phyloP scores from a whole-genome alignment of 2,888 invertebrate genomes.

The Ctena decussata region DNA sequence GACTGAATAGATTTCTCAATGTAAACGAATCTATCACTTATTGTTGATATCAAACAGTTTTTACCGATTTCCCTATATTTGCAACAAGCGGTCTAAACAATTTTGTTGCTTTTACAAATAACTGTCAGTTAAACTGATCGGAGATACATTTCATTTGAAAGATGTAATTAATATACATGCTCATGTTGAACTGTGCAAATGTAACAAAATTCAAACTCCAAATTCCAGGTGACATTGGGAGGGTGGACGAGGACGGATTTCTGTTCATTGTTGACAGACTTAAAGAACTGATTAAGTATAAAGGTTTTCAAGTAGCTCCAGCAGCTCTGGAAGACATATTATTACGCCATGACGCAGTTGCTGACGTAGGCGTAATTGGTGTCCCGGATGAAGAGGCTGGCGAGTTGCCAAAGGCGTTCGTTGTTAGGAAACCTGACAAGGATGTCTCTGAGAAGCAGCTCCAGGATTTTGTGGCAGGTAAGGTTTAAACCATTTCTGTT shows the following conservation, averaged over 20 bases:
- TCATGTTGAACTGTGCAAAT: no score
- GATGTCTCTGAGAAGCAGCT: slow-evolving; percentile 89
- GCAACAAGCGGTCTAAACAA: no score
- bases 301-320: slow-evolving; percentile 89
- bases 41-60: no score
- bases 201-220: no score
- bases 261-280: slow-evolving; percentile 6
- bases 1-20: no score
- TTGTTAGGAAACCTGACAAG: slow-evolving; percentile 88
- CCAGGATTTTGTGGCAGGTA: slow-evolving; percentile 78
- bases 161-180: no score
- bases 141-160: no score
- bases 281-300: slow-evolving; percentile 10
- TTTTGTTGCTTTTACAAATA: no score
- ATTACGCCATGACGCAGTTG: slow-evolving; percentile 90
- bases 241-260: background rate
- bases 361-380: slow-evolving; percentile 94
- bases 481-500: no score
- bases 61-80: no score
- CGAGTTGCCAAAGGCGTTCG: slow-evolving; percentile 92
- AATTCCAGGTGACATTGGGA: slow-evolving; percentile 10
- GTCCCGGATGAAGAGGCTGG: slow-evolving; percentile 88
- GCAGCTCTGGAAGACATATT: slow-evolving; percentile 94
- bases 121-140: no score
- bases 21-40: no score